Base-by-base conservation (phyloP, 2,888 invertebrate genomes). In the Iselma pallidipennis region DNA sequence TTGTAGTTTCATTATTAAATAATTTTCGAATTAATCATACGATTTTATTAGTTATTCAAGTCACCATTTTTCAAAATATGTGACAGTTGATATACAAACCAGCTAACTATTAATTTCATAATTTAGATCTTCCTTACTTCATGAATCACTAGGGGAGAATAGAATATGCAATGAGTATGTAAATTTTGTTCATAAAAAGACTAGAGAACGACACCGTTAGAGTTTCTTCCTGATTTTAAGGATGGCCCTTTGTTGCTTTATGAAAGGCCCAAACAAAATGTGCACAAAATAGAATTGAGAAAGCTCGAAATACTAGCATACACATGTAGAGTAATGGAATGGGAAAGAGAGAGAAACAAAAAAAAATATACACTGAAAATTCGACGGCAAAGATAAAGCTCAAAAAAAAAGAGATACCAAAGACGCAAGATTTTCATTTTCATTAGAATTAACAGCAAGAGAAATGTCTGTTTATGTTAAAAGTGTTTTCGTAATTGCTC, bases 401-500 rank as follows among this genome's bases (percentile, higher is more conserved):
- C 21, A 21, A 16, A 42, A 10, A 42, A 42, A 42, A 33, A 9
- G 3, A n/a, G n/a, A 28, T 14, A 51, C 29, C 19, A 21, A 51
- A 51, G 28, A 23, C 29, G 21, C 29, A 51, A 28, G 51, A 51
- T 51, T 51, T 51, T 21, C 42, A 42, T 29, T 51, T 51, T 51
- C 31, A 51, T 51, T 31, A 51, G 10, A 51, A 51, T 51, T 51
- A 51, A 51, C 10, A 28, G 42, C 19, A 19, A 19, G 21, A 42
- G 21, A 42, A 42, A 42, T 42, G 21, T 21, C 10, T 42, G 21
- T 33, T 33, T n/a, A 25, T 19, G 29, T 21, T 28, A 29, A 51
- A 29, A 51, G 51, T 31, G 29, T 51, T 31, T 51, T 51, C 29
- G 16, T 51, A 51, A 51, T 51, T 51, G 51, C 25, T 28, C 7